Percentiles rank a stretch among this genome's conserved stretches.
phyloP scores from a whole-genome alignment of 1,140 invertebrate species.

The Nautilus pompilius region DNA sequence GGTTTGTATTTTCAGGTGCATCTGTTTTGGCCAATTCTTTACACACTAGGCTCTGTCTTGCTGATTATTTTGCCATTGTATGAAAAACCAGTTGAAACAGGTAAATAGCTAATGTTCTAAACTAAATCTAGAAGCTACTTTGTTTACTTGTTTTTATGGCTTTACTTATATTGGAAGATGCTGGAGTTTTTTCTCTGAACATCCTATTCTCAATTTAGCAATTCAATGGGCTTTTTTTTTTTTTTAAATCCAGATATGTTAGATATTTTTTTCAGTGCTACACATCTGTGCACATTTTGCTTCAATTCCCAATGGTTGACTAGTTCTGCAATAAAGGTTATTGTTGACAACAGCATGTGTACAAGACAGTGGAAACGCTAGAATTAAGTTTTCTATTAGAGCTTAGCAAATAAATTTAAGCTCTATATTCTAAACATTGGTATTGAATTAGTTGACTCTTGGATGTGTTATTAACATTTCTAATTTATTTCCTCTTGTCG shows the following conservation, averaged over 20 bases:
- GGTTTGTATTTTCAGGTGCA: slow-evolving; percentile 58
- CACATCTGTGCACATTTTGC: neutral
- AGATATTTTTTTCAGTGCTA: neutral
- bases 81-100: slow-evolving; percentile 88
- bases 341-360: too few relatives aligned
- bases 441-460: neutral
- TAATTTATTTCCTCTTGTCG: neutral
- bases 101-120: slow-evolving; percentile 52
- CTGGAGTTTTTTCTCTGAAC: neutral
- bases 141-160: neutral
- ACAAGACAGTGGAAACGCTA: too few relatives aligned
- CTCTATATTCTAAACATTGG: neutral
- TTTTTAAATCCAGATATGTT: neutral
- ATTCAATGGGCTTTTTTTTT: neutral
- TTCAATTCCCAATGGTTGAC: neutral
- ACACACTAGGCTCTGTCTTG: slow-evolving; percentile 85
- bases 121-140: neutral
- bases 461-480: neutral
- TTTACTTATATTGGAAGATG: neutral
- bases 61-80: slow-evolving; percentile 94
- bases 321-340: neutral
- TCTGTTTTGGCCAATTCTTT: slow-evolving; percentile 83
- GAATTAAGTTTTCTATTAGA: too few relatives aligned
- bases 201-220: neutral
- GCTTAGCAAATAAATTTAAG: neutral